These are phyloP conservation scores for rat (Rattus norvegicus) DNA, from an alignment of 2,113 vertebrate genomes.

Conservation along the genomic window DNA sequence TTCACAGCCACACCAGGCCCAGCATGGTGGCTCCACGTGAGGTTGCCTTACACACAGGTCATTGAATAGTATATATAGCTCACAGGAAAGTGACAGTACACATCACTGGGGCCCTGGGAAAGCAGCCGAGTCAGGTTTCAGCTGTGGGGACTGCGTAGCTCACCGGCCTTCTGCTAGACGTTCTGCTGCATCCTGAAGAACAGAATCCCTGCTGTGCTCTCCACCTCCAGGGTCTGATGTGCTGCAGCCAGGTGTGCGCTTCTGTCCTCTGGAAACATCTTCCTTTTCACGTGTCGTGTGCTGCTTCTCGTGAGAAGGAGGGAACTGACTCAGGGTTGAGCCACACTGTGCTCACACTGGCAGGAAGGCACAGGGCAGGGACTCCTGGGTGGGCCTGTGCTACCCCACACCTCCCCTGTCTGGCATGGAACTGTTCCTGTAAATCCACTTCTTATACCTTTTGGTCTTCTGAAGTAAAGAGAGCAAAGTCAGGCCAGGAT, in stretches of 20 bases:
- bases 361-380: background rate
- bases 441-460: background rate
- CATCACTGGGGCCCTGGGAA: background rate
- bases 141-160: fast-evolving
- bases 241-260: too few relatives aligned
- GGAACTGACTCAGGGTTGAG: background rate
- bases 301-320: background rate
- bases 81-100: background rate
- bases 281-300: background rate
- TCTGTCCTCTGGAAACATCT: background rate
- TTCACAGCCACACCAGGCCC: too few relatives aligned
- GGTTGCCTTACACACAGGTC: background rate
- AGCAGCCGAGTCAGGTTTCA: background rate
- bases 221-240: background rate
- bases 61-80: background rate
- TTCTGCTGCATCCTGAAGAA: background rate
- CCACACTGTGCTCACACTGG: fast-evolving
- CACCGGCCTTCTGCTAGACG: background rate
- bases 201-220: background rate
- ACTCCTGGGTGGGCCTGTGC: fast-evolving
- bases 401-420: fast-evolving
- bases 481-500: background rate
- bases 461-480: background rate
- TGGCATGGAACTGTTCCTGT: background rate
- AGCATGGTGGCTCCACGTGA: background rate